Base-by-base conservation (phyloP, 1,140 invertebrate species). In the Drosophila bifasciata region DNA sequence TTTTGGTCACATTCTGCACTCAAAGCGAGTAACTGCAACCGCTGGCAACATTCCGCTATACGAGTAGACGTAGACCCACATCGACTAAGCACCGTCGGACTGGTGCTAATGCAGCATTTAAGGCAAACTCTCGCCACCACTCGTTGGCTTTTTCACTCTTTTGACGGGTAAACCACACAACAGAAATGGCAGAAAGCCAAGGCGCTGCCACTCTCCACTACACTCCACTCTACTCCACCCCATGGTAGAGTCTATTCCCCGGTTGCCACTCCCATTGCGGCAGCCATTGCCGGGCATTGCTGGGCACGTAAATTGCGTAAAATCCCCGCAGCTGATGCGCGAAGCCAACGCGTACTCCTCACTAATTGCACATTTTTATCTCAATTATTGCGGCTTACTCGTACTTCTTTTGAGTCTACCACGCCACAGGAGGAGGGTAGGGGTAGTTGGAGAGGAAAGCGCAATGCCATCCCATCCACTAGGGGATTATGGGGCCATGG, bases 321-420 rank as follows among this genome's bases (percentile, higher is more conserved):
- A 86, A 86, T 85, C 72, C 53, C 63, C 48, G 28, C 68, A 70
- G 73, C 81, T 21, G 55, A 64, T 57, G 57, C 21, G 59, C 49
- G 55, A 58, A 86, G 60, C 68, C 50, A 80, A 66, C 70, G 62
- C 68, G 63, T 69, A 72, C 50, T 66, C 74, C 59, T 70, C 63
- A 77, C 83, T 85, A 85, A 85, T 85, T 85, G 83, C 81, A 70
- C 80, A 85, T 86, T 88, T 88, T 86, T 77, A 80, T 81, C 81
- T 70, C 81, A 81, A 80, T 85, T 85, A 85, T 86, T 85, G 64
- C 77, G 72, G 81, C 77, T 85, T 85, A 85, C 63, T 69, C 32
- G 32, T 36, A 86, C 63, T 69, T 39, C 74, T 63, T 51, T 51
- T 43, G 45, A 67, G 44, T 56, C 46, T 40, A 48, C 50, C 43